phyloP scores from a whole-genome alignment of 2,888 invertebrate species.

The Cantharis rufa region DNA sequence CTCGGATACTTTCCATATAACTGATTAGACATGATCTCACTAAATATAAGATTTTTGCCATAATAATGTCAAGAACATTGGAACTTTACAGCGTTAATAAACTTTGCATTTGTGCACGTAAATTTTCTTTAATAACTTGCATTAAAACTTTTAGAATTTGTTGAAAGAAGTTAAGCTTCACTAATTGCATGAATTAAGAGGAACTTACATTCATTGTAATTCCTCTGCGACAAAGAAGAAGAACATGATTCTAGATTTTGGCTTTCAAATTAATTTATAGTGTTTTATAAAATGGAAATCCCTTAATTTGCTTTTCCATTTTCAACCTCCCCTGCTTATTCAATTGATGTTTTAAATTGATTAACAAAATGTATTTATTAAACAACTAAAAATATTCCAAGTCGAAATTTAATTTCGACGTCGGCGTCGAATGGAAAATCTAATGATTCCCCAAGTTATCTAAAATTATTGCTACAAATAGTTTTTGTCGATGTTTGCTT shows the following conservation, averaged over 20 bases:
- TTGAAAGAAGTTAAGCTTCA: slow-evolving; percentile 52
- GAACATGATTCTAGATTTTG: slow-evolving; percentile 36
- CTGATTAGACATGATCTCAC: background rate
- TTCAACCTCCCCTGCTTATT: background rate
- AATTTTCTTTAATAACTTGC: slow-evolving; percentile 54
- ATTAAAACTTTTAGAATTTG: slow-evolving; percentile 55
- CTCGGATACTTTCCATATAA: background rate
- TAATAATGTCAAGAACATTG: slow-evolving; percentile 14
- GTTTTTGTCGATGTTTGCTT: background rate
- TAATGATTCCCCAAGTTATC: background rate
- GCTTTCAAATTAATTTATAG: slow-evolving; percentile 49
- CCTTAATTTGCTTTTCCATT: background rate
- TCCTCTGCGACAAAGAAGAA: slow-evolving; percentile 46
- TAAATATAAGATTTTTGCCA: background rate
- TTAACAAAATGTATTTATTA: background rate
- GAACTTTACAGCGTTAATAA: slow-evolving; percentile 28
- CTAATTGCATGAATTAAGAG: slow-evolving; percentile 55
- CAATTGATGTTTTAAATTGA: background rate
- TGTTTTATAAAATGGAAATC: slow-evolving; percentile 34
- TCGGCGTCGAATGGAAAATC: background rate
- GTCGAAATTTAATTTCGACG: background rate
- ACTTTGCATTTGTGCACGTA: slow-evolving; percentile 44
- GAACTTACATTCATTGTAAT: slow-evolving; percentile 55
- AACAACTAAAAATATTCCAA: background rate
- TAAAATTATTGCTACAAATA: background rate